These are phyloP conservation scores for Chaenocephalus aceratus DNA, from an alignment of 2,113 vertebrate genomes.

Conservation along the genomic window DNA sequence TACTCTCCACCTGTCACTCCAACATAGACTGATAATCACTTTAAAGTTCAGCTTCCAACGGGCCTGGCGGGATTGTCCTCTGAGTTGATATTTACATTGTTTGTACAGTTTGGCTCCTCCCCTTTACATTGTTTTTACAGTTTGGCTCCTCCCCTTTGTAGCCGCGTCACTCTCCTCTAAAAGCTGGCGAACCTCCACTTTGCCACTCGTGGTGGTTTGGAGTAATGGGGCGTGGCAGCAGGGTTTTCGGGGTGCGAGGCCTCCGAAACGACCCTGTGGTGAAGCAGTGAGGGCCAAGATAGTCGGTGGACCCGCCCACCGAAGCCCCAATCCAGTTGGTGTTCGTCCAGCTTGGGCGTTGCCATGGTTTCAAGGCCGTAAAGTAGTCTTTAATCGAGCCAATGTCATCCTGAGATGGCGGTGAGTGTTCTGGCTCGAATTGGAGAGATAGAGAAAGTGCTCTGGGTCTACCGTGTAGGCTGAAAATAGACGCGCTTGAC, in stretches of 20 bases:
- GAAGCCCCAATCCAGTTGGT: slow-evolving; percentile 58
- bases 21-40: not conserved
- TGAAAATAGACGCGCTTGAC: slow-evolving; percentile 59
- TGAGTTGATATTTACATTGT: slow-evolving; percentile 28
- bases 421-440: slow-evolving; percentile 36
- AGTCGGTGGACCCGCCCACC: slow-evolving; percentile 55
- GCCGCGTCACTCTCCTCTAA: slow-evolving; percentile 26
- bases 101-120: slow-evolving; percentile 35
- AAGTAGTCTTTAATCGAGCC: slow-evolving; percentile 73
- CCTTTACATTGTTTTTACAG: slow-evolving; percentile 28
- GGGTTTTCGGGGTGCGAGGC: slow-evolving; percentile 53
- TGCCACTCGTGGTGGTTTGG: slow-evolving; percentile 56
- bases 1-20: not conserved
- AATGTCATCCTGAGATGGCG: slow-evolving; percentile 68
- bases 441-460: slow-evolving; percentile 22
- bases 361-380: slow-evolving; percentile 60
- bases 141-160: slow-evolving; percentile 22
- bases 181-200: slow-evolving; percentile 53
- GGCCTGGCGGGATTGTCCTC: not conserved
- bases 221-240: slow-evolving; percentile 69
- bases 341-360: slow-evolving; percentile 66
- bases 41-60: not conserved
- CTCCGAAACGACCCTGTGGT: slow-evolving; percentile 66
- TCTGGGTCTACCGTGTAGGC: slow-evolving; percentile 19
- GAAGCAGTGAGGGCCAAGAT: slow-evolving; percentile 47